Base-by-base conservation (phyloP, 2,113 vertebrate genomes). In the Thalassoma bifasciatum region DNA sequence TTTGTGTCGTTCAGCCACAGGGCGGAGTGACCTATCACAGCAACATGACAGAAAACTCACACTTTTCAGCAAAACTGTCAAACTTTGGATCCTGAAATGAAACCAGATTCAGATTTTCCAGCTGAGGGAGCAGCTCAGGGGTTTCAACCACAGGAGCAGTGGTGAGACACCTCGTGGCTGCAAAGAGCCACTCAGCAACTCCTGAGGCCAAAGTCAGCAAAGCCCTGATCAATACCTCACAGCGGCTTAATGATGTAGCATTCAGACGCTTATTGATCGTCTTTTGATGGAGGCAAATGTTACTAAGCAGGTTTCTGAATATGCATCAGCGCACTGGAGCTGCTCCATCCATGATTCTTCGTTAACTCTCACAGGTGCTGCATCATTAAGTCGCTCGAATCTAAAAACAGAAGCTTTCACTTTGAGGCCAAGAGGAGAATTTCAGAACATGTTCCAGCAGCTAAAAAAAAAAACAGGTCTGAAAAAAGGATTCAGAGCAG, bases 111-210 rank as follows among this genome's bases (percentile, higher is more conserved):
- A 21, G 13, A 53, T 75, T 67, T 40, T 66, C 17, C 47, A 72
- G 19, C 24, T 30, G 7, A 63, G 36, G n/a, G 65, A 68, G 10
- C 34, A 70, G 38, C 47, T 37, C 42, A 52, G 12, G 49, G 37
- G 26, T 16, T 16, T 60, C 22, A 36, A 64, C 80, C 81, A 76
- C 69, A 67, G 14, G 11, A 50, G 37, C 12, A 52, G 77, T 54
- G 75, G 56, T 73, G 85, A 83, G 90, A 86, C 89, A 88, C 89
- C 89, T 89, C 83, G 90, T 91, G 90, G 91, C 72, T 26, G 19
- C 36, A 77, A 72, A 89, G 86, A 78, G 74, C 84, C 86, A 75
- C 81, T 91, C 85, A 82, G 77, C 83, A n/a, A 77, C 56, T 77
- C 47, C 69, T 53, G 57, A 67, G 62, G 72, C 81, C 68, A 65